phyloP scores from a whole-genome alignment of 2,113 vertebrate species.

The Oncorhynchus gorbuscha region DNA sequence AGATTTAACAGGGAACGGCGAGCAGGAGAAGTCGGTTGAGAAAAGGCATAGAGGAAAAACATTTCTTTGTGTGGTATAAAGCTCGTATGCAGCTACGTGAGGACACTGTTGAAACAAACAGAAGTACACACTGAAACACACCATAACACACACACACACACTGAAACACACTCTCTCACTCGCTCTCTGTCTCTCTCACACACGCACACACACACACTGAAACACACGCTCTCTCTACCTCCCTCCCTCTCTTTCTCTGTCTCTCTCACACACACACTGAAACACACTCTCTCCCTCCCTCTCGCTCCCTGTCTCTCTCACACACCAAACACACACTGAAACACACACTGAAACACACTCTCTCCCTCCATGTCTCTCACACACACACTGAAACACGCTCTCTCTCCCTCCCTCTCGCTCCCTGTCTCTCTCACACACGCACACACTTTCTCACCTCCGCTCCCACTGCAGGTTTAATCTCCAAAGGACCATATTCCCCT shows the following conservation, averaged over 20 bases:
- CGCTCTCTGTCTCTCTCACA: not conserved
- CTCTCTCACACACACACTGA: not conserved
- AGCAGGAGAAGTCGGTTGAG: not conserved
- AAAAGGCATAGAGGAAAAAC: constrained; percentile 33
- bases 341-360: too few relatives aligned
- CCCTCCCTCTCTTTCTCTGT: too few relatives aligned
- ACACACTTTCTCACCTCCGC: not conserved
- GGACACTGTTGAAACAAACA: constrained; percentile 12
- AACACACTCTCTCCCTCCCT: too few relatives aligned
- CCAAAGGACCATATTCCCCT: constrained; percentile 17
- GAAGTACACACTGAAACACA: not conserved
- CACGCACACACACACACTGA: not conserved
- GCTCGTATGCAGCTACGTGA: constrained; percentile 7
- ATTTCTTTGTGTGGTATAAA: constrained; percentile 33
- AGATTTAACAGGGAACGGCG: constrained; percentile 28
- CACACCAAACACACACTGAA: too few relatives aligned
- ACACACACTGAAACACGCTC: too few relatives aligned
- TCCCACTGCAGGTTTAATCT: constrained; percentile 33
- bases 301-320: not conserved
- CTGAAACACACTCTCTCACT: not conserved
- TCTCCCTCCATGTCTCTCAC: too few relatives aligned
- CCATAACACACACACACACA: not conserved
- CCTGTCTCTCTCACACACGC: not conserved
- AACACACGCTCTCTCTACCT: not conserved
- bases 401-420: too few relatives aligned